phyloP scores from a whole-genome alignment of 2,113 vertebrate genomes.

The Mobula birostris region DNA sequence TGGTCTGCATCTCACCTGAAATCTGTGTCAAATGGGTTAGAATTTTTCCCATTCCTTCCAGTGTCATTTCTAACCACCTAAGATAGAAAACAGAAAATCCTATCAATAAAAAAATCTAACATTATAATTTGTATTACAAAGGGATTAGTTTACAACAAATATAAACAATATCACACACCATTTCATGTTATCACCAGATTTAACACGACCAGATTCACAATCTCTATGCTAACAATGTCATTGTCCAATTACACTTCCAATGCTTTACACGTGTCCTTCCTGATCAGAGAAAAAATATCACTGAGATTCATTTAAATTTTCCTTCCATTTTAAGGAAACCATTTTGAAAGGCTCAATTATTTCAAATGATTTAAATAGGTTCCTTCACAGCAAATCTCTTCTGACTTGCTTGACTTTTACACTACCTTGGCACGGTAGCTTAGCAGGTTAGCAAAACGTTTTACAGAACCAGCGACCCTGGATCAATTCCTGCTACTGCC shows the following conservation, averaged over 20 bases:
- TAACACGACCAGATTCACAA: too few relatives aligned
- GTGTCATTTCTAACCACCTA: slow-evolving; percentile 68
- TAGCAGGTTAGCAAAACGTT: too few relatives aligned
- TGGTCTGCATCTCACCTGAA: slow-evolving; percentile 57
- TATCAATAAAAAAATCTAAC: not conserved
- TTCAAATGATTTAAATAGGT: not conserved
- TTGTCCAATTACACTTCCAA: not conserved
- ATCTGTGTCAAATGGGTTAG: slow-evolving; percentile 62
- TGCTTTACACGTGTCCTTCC: not conserved
- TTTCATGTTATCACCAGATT: not conserved
- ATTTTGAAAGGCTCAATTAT: not conserved
- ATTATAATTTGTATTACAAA: too few relatives aligned
- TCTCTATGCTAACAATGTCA: not conserved
- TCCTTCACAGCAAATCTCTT: not conserved
- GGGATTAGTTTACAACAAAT: not conserved
- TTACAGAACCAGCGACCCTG: too few relatives aligned
- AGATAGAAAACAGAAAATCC: slow-evolving; percentile 41
- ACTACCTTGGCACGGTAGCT: not conserved
- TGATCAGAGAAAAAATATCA: not conserved
- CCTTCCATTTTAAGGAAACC: not conserved
- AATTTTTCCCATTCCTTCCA: slow-evolving; percentile 61
- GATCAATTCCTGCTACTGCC: too few relatives aligned
- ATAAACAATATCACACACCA: not conserved
- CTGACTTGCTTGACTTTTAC: not conserved
- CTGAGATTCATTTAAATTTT: not conserved